phyloP scores from a whole-genome alignment of 2,888 invertebrate genomes.

The Leucoma salicis region DNA sequence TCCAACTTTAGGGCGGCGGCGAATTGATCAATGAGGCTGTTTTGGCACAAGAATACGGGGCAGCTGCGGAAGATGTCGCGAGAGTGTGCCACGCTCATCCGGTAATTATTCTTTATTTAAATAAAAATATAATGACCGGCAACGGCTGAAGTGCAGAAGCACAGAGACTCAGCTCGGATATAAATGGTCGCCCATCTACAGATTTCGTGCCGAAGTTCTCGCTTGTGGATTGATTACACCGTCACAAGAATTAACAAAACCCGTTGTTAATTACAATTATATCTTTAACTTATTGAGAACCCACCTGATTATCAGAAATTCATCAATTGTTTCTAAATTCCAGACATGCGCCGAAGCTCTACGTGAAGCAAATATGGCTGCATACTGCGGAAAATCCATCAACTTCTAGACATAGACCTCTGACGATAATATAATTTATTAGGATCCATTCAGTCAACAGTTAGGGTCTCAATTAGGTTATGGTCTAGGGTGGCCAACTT shows the following conservation, averaged over 20 bases:
- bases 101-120: slow-evolving; percentile 79
- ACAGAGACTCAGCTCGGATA: no score
- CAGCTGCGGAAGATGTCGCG: slow-evolving; percentile 98
- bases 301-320: no score
- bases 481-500: slow-evolving; percentile 3
- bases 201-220: no score
- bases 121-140: no score
- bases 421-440: slow-evolving; percentile 32
- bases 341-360: slow-evolving; percentile 99
- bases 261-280: no score
- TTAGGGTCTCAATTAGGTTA: slow-evolving; percentile 29
- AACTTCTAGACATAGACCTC: slow-evolving; percentile 87
- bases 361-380: slow-evolving; percentile 97
- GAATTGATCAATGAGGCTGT: slow-evolving; percentile 99
- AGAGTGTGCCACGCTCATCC: slow-evolving; percentile 99
- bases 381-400: slow-evolving; percentile 98
- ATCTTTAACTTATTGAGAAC: no score
- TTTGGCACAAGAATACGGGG: slow-evolving; percentile 99
- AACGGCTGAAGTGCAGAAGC: no score
- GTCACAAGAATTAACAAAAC: no score
- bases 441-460: slow-evolving; percentile 36
- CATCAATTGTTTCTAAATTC: slow-evolving; percentile 41
- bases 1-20: slow-evolving; percentile 87
- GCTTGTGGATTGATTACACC: no score
- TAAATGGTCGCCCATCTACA: no score